A percentile compares a stretch with the other conserved stretches of the same genome.
Evolutionary conservation across 2,888 invertebrate species (phyloP).

Genomic region (Catocala sponsa): DNA sequence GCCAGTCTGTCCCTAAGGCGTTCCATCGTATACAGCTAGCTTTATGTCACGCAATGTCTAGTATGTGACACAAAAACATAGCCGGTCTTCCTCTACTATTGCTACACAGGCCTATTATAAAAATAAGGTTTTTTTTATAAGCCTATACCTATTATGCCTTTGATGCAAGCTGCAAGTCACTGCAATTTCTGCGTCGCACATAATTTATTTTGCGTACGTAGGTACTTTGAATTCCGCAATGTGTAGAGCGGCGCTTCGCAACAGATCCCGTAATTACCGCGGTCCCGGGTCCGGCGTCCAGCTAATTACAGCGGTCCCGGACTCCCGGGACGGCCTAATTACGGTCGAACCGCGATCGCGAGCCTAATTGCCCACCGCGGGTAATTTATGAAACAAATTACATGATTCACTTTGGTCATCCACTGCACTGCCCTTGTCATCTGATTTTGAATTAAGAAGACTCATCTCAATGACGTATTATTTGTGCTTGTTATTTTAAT

Average conservation of each 20-base stretch:
- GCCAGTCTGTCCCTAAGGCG: no score
- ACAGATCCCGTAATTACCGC: slow-evolving; percentile 56
- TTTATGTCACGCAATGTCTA: no score
- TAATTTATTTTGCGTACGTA: slow-evolving; percentile 44
- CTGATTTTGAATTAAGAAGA: slow-evolving; percentile 13
- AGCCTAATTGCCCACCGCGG: slow-evolving; percentile 55
- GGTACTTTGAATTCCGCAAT: slow-evolving; percentile 39
- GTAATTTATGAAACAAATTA: slow-evolving; percentile 56
- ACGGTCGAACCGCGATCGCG: slow-evolving; percentile 54
- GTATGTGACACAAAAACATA: no score
- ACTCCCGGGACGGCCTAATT: slow-evolving; percentile 50
- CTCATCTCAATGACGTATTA: slow-evolving; percentile 6
- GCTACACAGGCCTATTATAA: no score
- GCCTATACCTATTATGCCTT: no score
- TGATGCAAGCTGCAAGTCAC: neutral
- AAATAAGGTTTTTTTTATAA: no score
- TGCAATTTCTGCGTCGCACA: neutral
- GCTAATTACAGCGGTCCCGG: slow-evolving; percentile 57
- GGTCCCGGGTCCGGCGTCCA: slow-evolving; percentile 47
- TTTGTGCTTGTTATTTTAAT: slow-evolving; percentile 17
- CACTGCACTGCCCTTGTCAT: slow-evolving; percentile 24
- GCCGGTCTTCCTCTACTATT: no score
- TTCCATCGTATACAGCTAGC: no score
- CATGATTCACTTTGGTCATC: slow-evolving; percentile 42
- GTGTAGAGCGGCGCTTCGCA: slow-evolving; percentile 42